These are phyloP conservation scores for Montipora sp. DNA, from an alignment of 64 coral and sea anemone genomes.

Conservation along the genomic window DNA sequence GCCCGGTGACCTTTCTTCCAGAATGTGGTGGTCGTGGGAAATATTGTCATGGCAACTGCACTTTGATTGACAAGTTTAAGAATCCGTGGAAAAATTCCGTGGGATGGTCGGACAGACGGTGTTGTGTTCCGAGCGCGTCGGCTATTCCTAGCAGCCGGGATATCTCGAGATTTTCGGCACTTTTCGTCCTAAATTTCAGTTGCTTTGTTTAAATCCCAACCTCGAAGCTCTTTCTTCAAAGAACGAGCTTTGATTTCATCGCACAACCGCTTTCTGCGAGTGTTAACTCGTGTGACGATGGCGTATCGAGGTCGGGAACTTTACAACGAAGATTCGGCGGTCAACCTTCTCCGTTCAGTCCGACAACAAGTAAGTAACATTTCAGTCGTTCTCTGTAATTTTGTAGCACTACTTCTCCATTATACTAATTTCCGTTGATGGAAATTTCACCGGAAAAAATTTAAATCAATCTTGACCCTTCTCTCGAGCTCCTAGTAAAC, in stretches of 20 bases:
- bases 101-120: constrained; percentile 60
- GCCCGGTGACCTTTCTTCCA: background rate
- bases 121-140: constrained; percentile 49
- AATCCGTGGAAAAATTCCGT: background rate
- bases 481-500: background rate
- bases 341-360: constrained; percentile 80
- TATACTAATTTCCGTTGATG: background rate
- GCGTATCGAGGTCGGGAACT: constrained; percentile 70
- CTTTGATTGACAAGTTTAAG: constrained; percentile 72
- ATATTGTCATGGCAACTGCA: constrained; percentile 41
- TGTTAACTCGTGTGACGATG: constrained; percentile 57
- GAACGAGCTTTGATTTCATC: background rate
- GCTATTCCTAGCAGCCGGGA: background rate
- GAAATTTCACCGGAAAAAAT: background rate
- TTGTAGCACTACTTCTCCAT: too few species aligned
- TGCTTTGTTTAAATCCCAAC: background rate
- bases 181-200: constrained; percentile 17
- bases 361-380: constrained; percentile 82
- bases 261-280: background rate
- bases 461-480: background rate
- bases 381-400: constrained; percentile 25
- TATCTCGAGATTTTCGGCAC: constrained; percentile 22
- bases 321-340: constrained; percentile 77
- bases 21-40: constrained; percentile 3
- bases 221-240: background rate